Percentiles rank a stretch among this genome's conserved stretches.
phyloP scores from a whole-genome alignment of 2,113 vertebrate genomes.

The Sylvicapra grimmia region DNA sequence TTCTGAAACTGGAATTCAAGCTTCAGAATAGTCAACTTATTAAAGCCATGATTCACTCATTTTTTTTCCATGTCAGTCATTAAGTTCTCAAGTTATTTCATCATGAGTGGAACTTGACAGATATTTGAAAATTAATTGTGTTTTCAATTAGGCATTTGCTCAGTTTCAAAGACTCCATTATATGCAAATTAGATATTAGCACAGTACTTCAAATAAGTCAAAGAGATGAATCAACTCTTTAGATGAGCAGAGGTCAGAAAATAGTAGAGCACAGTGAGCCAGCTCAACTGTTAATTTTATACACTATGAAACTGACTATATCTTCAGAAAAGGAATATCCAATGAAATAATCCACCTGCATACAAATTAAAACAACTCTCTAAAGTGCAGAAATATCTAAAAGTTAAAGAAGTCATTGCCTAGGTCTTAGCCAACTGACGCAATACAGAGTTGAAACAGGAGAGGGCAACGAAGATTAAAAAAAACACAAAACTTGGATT shows the following conservation, averaged over 20 bases:
- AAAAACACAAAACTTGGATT: conserved; percentile 29
- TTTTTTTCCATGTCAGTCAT: neutral
- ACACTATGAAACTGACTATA: neutral
- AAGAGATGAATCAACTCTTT: conserved; percentile 23
- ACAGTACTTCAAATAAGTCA: conserved; percentile 8
- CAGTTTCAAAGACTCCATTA: conserved; percentile 38
- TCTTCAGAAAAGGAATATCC: neutral
- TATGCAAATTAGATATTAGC: conserved; percentile 27
- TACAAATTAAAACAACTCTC: neutral
- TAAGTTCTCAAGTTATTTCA: conserved; percentile 24
- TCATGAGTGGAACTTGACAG: conserved; percentile 19
- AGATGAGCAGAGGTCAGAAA: conserved; percentile 6
- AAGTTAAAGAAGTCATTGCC: neutral
- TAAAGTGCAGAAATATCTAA: neutral
- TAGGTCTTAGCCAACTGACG: conserved; percentile 7
- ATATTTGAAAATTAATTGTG: conserved; percentile 45
- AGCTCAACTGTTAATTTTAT: neutral
- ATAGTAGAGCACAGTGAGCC: neutral
- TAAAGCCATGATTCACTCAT: conserved; percentile 39
- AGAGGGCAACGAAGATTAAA: conserved; percentile 79
- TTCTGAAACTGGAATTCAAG: conserved; percentile 31
- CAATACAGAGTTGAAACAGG: conserved; percentile 68
- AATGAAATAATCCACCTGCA: conserved; percentile 8
- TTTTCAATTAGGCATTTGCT: conserved; percentile 49
- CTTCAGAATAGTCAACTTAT: conserved; percentile 19